phyloP scores from a whole-genome alignment of 2,797 vertebrate genomes.

The Propithecus deckenii region DNA sequence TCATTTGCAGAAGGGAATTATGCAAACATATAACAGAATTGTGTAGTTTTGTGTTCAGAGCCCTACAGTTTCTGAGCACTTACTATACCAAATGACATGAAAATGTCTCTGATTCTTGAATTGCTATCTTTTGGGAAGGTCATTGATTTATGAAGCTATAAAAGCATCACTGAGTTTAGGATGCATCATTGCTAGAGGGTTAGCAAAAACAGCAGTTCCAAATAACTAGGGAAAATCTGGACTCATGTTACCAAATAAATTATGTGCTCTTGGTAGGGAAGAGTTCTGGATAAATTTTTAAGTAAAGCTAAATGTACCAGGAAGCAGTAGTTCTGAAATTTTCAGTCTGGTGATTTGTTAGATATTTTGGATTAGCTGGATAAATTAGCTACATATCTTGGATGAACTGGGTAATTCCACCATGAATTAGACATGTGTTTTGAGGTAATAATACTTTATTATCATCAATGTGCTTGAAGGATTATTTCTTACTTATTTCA shows the following conservation, averaged over 20 bases:
- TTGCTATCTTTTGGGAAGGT: neutral
- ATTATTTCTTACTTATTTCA: neutral
- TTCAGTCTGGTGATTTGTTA: neutral
- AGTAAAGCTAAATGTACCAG: neutral
- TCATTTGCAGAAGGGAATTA: neutral
- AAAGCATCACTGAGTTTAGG: neutral
- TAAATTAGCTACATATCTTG: constrained; percentile 9
- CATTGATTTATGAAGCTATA: neutral
- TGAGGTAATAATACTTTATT: neutral
- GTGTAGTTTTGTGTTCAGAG: neutral
- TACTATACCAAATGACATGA: neutral
- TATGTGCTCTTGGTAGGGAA: neutral
- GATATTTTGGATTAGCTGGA: neutral
- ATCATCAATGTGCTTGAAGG: neutral
- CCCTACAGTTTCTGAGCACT: neutral
- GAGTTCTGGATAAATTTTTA: neutral
- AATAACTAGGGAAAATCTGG: neutral
- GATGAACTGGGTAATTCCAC: neutral
- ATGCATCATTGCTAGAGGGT: neutral
- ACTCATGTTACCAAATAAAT: neutral
- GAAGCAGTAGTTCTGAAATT: neutral
- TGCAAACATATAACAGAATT: neutral
- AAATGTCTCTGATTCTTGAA: neutral
- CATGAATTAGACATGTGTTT: neutral
- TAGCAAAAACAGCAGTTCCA: neutral